A percentile compares a stretch with the other conserved stretches of the same genome.
These are phyloP conservation scores for Probaryconus sp. DNA, from an alignment of 1,140 invertebrate species.

Conservation along the genomic window DNA sequence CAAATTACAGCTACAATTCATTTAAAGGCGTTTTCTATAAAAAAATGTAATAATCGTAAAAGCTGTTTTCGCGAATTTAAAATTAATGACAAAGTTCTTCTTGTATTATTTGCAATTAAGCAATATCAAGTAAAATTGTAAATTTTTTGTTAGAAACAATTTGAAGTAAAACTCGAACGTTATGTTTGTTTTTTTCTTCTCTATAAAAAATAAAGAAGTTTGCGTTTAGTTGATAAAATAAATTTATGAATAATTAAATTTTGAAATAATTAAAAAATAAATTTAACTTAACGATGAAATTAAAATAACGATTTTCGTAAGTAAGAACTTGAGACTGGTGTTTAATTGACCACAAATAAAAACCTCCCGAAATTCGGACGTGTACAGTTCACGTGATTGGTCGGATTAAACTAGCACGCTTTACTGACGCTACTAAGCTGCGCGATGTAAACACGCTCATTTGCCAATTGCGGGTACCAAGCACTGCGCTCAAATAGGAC, in stretches of 20 bases:
- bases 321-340: constrained; percentile 9
- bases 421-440: constrained; percentile 21
- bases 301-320: constrained; percentile 1
- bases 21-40: too few species aligned
- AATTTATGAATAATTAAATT: neutral
- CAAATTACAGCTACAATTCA: too few species aligned
- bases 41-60: too few species aligned
- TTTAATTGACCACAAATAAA: constrained; percentile 11
- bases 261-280: neutral
- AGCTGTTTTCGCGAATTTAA: too few species aligned
- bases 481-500: constrained; percentile 20
- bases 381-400: constrained; percentile 1
- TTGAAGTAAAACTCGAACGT: too few species aligned
- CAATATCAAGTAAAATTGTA: too few species aligned
- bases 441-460: constrained; percentile 41
- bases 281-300: too few species aligned
- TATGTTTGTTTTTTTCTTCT: too few species aligned
- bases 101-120: too few species aligned
- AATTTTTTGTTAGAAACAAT: too few species aligned
- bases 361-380: neutral
- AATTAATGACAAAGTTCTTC: too few species aligned
- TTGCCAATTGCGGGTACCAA: constrained; percentile 36
- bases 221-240: constrained; percentile 4
- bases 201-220: too few species aligned
- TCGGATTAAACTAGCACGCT: constrained; percentile 10